phyloP scores from a whole-genome alignment of 92 coral and sea anemone species.

The Bergia sp. region DNA sequence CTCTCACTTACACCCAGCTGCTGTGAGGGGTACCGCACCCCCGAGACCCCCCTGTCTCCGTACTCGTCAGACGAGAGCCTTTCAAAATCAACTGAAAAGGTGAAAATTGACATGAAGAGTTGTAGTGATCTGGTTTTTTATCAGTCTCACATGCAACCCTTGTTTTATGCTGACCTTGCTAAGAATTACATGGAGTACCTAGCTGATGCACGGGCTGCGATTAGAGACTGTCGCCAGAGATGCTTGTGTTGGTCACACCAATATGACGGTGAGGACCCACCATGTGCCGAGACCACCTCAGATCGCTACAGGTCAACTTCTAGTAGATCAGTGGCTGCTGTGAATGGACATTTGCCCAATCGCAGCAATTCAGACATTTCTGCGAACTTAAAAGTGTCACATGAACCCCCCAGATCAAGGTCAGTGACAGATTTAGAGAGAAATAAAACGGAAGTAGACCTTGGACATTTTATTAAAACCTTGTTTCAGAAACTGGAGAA shows the following conservation, averaged over 20 bases:
- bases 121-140: constrained; percentile 73
- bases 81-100: constrained; percentile 56
- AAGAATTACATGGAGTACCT: constrained; percentile 93
- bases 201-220: constrained; percentile 82
- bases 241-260: constrained; percentile 93
- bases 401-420: constrained; percentile 55
- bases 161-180: constrained; percentile 57
- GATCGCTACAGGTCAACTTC: constrained; percentile 52
- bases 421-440: constrained; percentile 68
- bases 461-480: constrained; percentile 82
- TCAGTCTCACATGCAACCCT: constrained; percentile 52
- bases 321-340: background rate
- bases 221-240: constrained; percentile 80
- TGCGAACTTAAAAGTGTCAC: background rate
- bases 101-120: constrained; percentile 78
- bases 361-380: constrained; percentile 35
- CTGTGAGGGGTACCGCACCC: constrained; percentile 64
- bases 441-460: constrained; percentile 54
- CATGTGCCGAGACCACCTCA: constrained; percentile 56
- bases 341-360: constrained; percentile 43
- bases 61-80: constrained; percentile 75
- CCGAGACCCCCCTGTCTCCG: constrained; percentile 61
- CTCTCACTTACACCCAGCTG: constrained; percentile 90
- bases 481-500: constrained; percentile 91
- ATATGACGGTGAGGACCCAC: constrained; percentile 89